Evolutionary conservation across 2,797 vertebrate genomes (phyloP).

Genomic region (Gobionotothen gibberifrons): DNA sequence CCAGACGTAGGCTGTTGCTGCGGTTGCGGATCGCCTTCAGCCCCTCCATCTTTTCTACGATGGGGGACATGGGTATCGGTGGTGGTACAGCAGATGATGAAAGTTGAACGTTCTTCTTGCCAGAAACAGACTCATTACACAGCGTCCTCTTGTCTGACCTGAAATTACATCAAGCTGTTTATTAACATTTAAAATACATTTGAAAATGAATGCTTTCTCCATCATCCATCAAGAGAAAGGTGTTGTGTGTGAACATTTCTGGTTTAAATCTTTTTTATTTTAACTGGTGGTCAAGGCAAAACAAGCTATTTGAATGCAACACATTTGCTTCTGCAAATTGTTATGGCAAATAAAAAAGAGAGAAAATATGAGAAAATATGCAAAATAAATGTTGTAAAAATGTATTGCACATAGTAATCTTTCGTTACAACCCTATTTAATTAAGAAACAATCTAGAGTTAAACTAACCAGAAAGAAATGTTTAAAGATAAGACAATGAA

Average conservation of each 20-base stretch:
- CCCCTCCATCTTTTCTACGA: conserved; percentile 85
- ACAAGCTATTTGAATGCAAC: no score
- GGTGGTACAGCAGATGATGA: conserved; percentile 59
- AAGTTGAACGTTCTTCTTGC: conserved; percentile 70
- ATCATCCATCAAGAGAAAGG: background rate
- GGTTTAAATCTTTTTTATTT: background rate
- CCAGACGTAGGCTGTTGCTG: conserved; percentile 79
- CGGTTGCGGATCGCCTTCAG: conserved; percentile 84
- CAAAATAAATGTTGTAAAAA: background rate
- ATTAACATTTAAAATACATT: background rate
- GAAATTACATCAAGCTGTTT: conserved; percentile 28
- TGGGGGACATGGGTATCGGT: conserved; percentile 82
- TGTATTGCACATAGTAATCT: background rate
- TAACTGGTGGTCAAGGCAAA: background rate
- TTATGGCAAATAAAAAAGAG: background rate
- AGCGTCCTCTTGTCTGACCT: conserved; percentile 69
- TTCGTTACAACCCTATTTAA: background rate
- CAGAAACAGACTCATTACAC: conserved; percentile 64
- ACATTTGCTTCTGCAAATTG: no score
- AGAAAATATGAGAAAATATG: no score
- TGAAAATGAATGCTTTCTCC: background rate
- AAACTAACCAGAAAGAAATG: background rate
- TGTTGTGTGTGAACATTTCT: background rate
- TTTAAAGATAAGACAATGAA: background rate
- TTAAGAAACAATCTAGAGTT: background rate